Conservation (phyloP, 2,113 vertebrate genomes). For the Paedocypris sp. region DNA sequence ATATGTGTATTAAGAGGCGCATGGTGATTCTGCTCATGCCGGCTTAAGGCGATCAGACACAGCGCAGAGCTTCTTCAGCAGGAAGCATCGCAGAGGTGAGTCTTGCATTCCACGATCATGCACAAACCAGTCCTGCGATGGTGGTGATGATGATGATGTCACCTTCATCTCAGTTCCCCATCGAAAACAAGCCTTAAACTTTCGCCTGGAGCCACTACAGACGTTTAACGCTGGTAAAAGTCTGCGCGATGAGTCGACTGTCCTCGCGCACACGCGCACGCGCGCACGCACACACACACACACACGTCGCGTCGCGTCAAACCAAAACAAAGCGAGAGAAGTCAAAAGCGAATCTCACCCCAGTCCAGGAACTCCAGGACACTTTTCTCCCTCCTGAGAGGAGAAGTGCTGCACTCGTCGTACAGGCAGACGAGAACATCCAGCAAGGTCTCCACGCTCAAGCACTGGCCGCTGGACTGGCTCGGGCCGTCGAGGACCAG, state of each 20-base stretch:
- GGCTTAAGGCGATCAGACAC: neutral
- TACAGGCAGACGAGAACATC: constrained; percentile 95
- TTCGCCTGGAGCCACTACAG: neutral
- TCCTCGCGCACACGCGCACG: constrained; percentile 13
- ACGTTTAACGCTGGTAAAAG: neutral
- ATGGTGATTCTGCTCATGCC: neutral
- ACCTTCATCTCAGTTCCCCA: constrained; percentile 27
- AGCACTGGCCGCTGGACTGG: constrained; percentile 76
- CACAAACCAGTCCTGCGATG: constrained; percentile 57
- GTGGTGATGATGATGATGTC: no score
- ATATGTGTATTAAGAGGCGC: no score
- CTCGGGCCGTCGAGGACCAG: constrained; percentile 88
- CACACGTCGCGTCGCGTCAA: no score
- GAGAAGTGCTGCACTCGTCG: constrained; percentile 94
- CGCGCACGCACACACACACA: no score
- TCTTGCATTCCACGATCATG: constrained; percentile 64
- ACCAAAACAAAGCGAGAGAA: neutral
- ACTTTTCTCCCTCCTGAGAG: constrained; percentile 91
- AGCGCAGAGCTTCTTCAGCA: no score
- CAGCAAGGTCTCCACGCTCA: constrained; percentile 92
- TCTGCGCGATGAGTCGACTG: constrained; percentile 38
- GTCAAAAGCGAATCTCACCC: constrained; percentile 68
- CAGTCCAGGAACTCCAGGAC: constrained; percentile 90
- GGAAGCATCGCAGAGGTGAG: constrained; percentile 48
- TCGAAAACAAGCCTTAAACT: constrained; percentile 16